Base-by-base conservation (phyloP, 2,888 invertebrate species). In the Drosophila infuscata region DNA sequence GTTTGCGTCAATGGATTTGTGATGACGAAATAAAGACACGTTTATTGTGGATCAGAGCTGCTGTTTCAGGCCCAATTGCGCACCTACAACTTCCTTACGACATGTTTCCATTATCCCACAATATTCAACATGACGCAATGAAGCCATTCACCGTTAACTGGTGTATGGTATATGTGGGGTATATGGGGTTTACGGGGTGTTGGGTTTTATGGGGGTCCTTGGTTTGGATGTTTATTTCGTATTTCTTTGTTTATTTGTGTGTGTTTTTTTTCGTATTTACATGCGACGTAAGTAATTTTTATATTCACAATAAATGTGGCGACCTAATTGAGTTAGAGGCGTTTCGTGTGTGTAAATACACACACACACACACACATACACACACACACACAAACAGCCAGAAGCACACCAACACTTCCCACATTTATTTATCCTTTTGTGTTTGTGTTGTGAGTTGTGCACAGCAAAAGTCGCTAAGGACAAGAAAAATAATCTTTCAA, bases 261-360 rank as follows among this genome's bases (percentile, higher is more conserved):
- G 56, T 62, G 9, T 46, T n/a, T n/a, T 5, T n/a, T 60, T 29
- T 60, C 71, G 64, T 79, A 75, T 78, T 79, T 79, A 71, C 78
- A 79, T 78, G 76, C 80, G 70, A 51, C 63, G 70, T 52, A 70
- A 75, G 70, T 77, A 74, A 77, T 79, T 78, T 75, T 79, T 59
- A 75, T 78, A 79, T 75, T 79, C 79, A 75, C 71, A 79, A 79
- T 62, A 75, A 79, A 79, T 79, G 80, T 75, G 76, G 57, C 71
- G 48, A 61, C 54, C 67, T 80, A 78, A 79, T 78, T 80, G 78
- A 68, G 78, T 78, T 80, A 49, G 67, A 62, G 78, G 76, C 77
- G 77, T 62, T 71, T 71, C 77, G 67, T 64, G 70, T 79, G 80
- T 79, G 71, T 75, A 78, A 78, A 78, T 79, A 79, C n/a, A 4